A percentile compares a stretch with the other conserved stretches of the same genome.
phyloP scores from a whole-genome alignment of 2,888 invertebrate genomes.

The Merodon equestris region DNA sequence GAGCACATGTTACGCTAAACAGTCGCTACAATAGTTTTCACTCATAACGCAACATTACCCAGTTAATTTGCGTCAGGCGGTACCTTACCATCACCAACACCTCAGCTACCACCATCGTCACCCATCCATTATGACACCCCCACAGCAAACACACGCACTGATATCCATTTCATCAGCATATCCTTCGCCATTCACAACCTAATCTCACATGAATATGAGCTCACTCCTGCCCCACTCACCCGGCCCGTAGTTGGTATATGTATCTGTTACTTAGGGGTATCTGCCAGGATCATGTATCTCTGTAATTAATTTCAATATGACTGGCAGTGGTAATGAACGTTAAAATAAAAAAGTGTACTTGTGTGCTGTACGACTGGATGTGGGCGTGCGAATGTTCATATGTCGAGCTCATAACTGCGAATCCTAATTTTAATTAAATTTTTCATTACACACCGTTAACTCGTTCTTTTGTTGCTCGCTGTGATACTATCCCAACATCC shows the following conservation, averaged over 20 bases:
- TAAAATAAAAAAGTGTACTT: constrained; percentile 56
- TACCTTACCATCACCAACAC: no score
- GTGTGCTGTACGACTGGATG: no score
- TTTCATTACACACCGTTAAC: constrained; percentile 68
- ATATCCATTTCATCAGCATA: constrained; percentile 12
- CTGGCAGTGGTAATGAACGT: constrained; percentile 66
- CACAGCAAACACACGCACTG: background rate
- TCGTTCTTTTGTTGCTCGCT: constrained; percentile 39
- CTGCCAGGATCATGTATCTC: constrained; percentile 54
- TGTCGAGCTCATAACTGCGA: constrained; percentile 60
- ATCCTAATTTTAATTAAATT: constrained; percentile 69
- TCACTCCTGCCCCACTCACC: constrained; percentile 3
- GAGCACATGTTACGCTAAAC: constrained; percentile 54
- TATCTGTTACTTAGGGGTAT: background rate
- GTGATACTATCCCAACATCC: constrained; percentile 2
- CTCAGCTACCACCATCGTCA: constrained; percentile 24
- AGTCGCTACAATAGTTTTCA: constrained; percentile 67
- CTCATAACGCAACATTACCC: constrained; percentile 66
- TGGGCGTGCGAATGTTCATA: constrained; percentile 1
- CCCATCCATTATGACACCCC: constrained; percentile 24
- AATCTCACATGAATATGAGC: constrained; percentile 37
- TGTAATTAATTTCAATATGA: constrained; percentile 69
- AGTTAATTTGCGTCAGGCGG: constrained; percentile 57
- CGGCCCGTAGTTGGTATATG: background rate
- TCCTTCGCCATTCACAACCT: constrained; percentile 17